Evolutionary conservation across 37 sponge, comb jelly and placozoan genomes (phyloP).

Genomic region (Ephydatia muelleri): DNA sequence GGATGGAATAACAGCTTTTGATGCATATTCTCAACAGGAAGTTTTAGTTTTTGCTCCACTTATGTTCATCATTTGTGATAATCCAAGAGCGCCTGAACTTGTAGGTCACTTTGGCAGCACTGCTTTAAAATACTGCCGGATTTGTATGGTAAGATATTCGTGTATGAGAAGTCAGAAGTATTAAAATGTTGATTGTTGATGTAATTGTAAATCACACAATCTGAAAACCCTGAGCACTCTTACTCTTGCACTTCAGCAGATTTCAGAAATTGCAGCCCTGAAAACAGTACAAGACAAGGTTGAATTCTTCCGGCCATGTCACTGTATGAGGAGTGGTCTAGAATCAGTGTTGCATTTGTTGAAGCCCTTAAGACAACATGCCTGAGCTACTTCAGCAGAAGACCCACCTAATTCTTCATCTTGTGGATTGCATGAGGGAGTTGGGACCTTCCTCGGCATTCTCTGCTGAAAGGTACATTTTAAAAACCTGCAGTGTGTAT

Average conservation of each 20-base stretch:
- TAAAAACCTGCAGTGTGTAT: background rate
- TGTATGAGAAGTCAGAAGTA: background rate
- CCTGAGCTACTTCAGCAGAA: constrained; percentile 20
- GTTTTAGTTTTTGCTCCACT: constrained; percentile 36
- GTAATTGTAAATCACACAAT: no score
- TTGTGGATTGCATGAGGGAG: constrained; percentile 40
- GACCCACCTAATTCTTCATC: constrained; percentile 47
- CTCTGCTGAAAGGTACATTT: constrained; percentile 48
- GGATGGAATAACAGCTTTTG: constrained; percentile 15
- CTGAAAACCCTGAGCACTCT: no score
- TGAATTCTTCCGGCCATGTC: background rate
- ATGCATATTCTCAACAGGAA: constrained; percentile 11
- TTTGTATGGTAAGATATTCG: constrained; percentile 39
- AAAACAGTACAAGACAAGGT: no score
- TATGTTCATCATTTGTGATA: constrained; percentile 24
- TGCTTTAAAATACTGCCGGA: constrained; percentile 42
- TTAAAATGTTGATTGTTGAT: no score
- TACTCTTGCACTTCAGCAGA: no score
- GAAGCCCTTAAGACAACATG: background rate
- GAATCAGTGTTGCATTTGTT: constrained; percentile 23
- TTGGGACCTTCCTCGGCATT: constrained; percentile 44
- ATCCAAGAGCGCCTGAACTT: constrained; percentile 38
- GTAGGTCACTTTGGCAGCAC: constrained; percentile 31
- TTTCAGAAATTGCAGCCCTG: no score
- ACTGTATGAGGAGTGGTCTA: background rate